Evolutionary conservation across 2,797 vertebrate genomes (phyloP).

Genomic region (Cyprinella venusta): DNA sequence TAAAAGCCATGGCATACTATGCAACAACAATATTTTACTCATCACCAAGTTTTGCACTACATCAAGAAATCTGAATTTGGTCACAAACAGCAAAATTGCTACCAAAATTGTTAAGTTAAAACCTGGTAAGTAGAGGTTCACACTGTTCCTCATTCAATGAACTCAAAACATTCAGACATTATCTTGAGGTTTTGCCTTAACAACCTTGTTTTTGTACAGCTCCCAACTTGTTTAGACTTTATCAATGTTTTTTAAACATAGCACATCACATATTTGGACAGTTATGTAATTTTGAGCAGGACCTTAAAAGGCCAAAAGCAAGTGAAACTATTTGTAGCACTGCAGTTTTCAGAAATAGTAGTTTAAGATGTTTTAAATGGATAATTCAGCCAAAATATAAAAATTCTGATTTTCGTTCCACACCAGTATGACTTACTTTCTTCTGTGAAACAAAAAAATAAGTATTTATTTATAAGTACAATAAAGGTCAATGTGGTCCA

Average conservation of each 20-base stretch:
- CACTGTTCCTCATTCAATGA: background rate
- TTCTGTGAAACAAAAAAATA: background rate
- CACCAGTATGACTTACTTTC: background rate
- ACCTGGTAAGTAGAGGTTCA: background rate
- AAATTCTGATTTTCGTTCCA: background rate
- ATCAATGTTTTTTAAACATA: conserved; percentile 7
- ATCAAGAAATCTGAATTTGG: background rate
- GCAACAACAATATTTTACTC: background rate
- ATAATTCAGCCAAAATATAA: background rate
- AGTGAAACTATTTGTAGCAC: background rate
- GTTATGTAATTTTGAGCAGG: conserved; percentile 22
- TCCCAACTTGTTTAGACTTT: background rate
- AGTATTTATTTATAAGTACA: too few relatives aligned
- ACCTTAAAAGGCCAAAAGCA: conserved; percentile 48
- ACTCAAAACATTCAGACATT: background rate
- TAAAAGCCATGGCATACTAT: background rate
- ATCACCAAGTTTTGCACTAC: background rate
- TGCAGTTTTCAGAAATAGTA: conserved; percentile 2
- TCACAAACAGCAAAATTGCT: background rate
- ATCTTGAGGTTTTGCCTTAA: conserved; percentile 9
- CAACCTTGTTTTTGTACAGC: background rate
- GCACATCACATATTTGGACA: conserved; percentile 25
- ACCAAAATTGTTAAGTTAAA: background rate
- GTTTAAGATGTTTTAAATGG: conserved; percentile 11
- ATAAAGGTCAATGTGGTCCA: background rate